Conservation (phyloP, 2,113 vertebrate genomes). For the Labrus mixtus region DNA sequence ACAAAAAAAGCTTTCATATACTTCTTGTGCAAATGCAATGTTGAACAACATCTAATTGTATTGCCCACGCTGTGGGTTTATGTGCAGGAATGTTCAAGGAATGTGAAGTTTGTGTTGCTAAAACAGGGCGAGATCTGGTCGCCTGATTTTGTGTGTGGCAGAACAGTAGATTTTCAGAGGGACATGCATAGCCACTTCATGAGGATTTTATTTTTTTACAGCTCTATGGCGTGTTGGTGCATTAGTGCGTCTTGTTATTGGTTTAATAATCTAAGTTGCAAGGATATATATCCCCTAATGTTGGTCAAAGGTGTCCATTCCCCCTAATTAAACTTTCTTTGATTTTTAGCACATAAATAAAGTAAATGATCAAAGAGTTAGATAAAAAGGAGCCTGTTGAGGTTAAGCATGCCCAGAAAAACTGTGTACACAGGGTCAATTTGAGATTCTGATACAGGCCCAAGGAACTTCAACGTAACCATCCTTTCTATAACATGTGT, state of each 20-base stretch:
- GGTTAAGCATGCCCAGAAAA: background rate
- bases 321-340: background rate
- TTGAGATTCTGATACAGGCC: slow-evolving; percentile 17
- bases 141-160: slow-evolving; percentile 52
- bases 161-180: slow-evolving; percentile 17
- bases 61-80: slow-evolving; percentile 27
- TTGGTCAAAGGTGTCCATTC: background rate
- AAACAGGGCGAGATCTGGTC: slow-evolving; percentile 34
- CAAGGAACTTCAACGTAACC: slow-evolving; percentile 47
- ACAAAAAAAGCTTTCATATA: slow-evolving; percentile 12
- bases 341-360: background rate
- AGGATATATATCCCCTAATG: background rate
- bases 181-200: background rate
- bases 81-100: slow-evolving; percentile 24
- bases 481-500: slow-evolving; percentile 19
- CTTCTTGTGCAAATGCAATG: slow-evolving; percentile 41
- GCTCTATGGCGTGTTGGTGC: background rate
- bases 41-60: slow-evolving; percentile 1
- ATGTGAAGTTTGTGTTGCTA: slow-evolving; percentile 30
- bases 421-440: background rate
- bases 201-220: slow-evolving; percentile 5
- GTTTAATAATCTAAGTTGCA: background rate
- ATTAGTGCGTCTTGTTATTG: background rate
- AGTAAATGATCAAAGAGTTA: slow-evolving; percentile 5
- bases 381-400: background rate